Evolutionary conservation across 1,140 invertebrate genomes (phyloP), one percentile per base, ranked within the genome.

Genomic region (Arion vulgaris): DNA sequence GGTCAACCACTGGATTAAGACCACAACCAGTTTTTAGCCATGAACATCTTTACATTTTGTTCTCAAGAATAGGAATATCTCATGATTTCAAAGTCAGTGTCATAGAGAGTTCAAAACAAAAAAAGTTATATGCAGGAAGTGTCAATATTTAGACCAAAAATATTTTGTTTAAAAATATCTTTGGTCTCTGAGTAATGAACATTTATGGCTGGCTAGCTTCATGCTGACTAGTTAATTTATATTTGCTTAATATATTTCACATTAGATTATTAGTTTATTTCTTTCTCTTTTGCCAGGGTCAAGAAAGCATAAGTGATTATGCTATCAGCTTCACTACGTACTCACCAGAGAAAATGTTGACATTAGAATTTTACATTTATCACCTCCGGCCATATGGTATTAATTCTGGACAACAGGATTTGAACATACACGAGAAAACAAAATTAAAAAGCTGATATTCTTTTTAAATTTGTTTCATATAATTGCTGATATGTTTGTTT

Each of bases 281-380:
- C 13, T 39, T 77, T 72, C 32, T 41, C 72, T 69, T 73, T 39
- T 36, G 9, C 13, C 57, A 77, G 73, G 41, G 53, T 38, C 49
- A 19, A 28, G 95, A 97, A 83, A 98, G 97, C 90, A 98, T 97
- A 91, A 98, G 96, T 13, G 97, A 99, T 89, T 96, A 96, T 89
- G 97, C 98, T 0, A 95, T 99, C 66, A 98, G 97, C 0, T 99
- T 99, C 93, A 98, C 99, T 90, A 99, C 99, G 91, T 95, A 99
- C 0, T 94, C 94, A n/a, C 97, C 97, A 0, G 95, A 97, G 62
- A 83, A 91, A 57, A 93, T 93, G 92, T 88, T 85, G 51, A 34
- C 71, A 39, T 49, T 89, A 53, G 88, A 89, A 39, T 90, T 84
- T 66, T 89, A 85, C 62, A 83, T 87, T 34, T 89, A 90, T 72